Base-by-base conservation (phyloP, 2,113 vertebrate genomes). In the Xyliphius kryptos region DNA sequence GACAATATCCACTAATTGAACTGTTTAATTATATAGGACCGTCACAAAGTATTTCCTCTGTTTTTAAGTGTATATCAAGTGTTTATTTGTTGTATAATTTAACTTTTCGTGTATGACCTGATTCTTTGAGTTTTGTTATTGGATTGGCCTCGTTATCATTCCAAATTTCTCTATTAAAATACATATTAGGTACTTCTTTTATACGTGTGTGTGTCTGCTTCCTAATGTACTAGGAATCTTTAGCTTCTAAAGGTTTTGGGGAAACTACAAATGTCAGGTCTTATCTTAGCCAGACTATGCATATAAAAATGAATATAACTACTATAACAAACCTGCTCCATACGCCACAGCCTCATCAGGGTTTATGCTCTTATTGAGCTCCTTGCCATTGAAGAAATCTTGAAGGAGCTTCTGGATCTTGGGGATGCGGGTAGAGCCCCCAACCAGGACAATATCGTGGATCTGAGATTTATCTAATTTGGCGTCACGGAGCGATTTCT, bases 381-480 rank as follows among this genome's bases (percentile, higher is more conserved):
- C 82, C 62, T 79, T 79, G 32, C 87, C 87, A 4, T 87, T 83
- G 57, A 89, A 89, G 74, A 86, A 88, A 16, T 86, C 82, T 55
- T 84, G 82, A 15, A 86, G 84, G n/a, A 89, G 81, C 16, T 84
- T 87, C 74, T 83, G 82, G 66, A 89, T 86, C 76, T 86, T 89
- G 21, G 85, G 85, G 56, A 88, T 88, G 53, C 86, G 74, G 5
- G 85, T 89, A 52, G 85, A 80, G 46, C 81, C 83, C 3, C 87
- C 85, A 0, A 83, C 76, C 17, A 88, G 37, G 19, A 85, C 85
- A 0, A 89, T 82, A 37, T 84, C 77, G 2, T 85, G 78, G 16
- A 88, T 82, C 68, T 79, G 80, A 2, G 70, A 71, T 61, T 88
- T 88, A 36, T 88, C 86, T 68, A 86, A 76, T 77, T 82, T 84